Evolutionary conservation across 2,113 vertebrate species (phyloP), one percentile per base, ranked within the genome.

Genomic region (Bothrops jararaca): DNA sequence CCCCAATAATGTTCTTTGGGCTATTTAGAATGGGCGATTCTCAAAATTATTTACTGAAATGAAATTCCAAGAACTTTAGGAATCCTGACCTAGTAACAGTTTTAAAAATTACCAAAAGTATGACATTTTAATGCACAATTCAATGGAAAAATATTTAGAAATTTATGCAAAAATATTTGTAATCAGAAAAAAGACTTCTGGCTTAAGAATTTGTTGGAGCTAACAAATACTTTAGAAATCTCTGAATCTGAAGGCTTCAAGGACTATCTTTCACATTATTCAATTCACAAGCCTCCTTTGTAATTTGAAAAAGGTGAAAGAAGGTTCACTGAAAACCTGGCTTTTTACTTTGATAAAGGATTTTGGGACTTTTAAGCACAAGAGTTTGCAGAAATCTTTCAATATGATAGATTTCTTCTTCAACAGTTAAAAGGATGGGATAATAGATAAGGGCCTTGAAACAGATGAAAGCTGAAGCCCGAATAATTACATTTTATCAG

Each of bases 1-100:
- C 85, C 91, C 22, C 93, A 91, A 88, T 86, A 91, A 45, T 45
- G 64, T 86, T 91, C 93, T 74, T 39, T 39, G 52, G 1, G 53
- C 94, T 88, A 39, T 57, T 90, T 69, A 42, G 50, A 94, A 34
- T 2, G 0, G 0, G 26, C 39, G 64, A 90, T 91, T 92, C 90
- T 88, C 91, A 24, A 0, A 1, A 91, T 45, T 39, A 91, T 56
- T 57, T 92, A 20, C 56, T 0, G 0, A 1, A 80, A 80, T 80
- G 6, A 39, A 80, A 80, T 45, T 48, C 90, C 91, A 45, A 50
- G 53, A 92, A 29, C 54, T 39, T 88, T 92, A 48, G 74, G 56
- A 89, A 92, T 64, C 52, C 89, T 93, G 58, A 52, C 24, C 48
- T 26, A 2, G 58, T 4, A 64, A 2, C 86, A 80, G 13, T 92